phyloP scores from a whole-genome alignment of 2,113 vertebrate species.

The Polypterus bichir region DNA sequence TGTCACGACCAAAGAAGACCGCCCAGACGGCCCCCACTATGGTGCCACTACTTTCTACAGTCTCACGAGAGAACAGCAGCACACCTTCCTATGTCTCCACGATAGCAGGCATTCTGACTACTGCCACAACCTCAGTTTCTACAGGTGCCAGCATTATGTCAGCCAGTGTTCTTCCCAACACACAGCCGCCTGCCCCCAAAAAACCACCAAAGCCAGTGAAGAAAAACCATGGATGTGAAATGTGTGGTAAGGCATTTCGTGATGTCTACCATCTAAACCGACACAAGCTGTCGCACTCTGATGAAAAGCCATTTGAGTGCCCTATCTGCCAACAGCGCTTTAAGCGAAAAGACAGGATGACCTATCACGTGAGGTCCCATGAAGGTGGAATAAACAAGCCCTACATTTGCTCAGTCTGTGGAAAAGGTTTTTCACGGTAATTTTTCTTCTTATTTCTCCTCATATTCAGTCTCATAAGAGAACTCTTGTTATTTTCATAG shows the following conservation, averaged over 20 bases:
- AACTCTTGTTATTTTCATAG: conserved; percentile 4
- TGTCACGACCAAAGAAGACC: conserved; percentile 88
- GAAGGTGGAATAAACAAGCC: conserved; percentile 95
- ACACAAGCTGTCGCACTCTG: conserved; percentile 94
- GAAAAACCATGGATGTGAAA: conserved; percentile 95
- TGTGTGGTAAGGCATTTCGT: conserved; percentile 95
- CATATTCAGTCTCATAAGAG: conserved; percentile 22
- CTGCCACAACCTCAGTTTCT: conserved; percentile 82
- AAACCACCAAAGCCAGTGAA: conserved; percentile 90
- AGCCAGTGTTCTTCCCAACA: conserved; percentile 36
- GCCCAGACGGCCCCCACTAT: conserved; percentile 67
- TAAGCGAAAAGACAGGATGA: conserved; percentile 97
- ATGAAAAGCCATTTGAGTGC: conserved; percentile 94
- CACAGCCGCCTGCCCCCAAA: conserved; percentile 68
- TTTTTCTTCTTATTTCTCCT: conserved; percentile 4
- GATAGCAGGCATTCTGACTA: conserved; percentile 83
- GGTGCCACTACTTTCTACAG: conserved; percentile 88
- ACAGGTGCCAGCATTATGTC: conserved; percentile 46
- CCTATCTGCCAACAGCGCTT: conserved; percentile 96
- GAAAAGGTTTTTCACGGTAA: conserved; percentile 97
- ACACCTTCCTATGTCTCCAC: conserved; percentile 77
- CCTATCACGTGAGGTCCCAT: conserved; percentile 91
- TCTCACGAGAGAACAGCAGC: conserved; percentile 73
- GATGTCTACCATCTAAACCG: conserved; percentile 95
- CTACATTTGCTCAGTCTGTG: conserved; percentile 94